Evolutionary conservation across 2,113 vertebrate genomes (phyloP).

Genomic region (Callaeas wilsoni): DNA sequence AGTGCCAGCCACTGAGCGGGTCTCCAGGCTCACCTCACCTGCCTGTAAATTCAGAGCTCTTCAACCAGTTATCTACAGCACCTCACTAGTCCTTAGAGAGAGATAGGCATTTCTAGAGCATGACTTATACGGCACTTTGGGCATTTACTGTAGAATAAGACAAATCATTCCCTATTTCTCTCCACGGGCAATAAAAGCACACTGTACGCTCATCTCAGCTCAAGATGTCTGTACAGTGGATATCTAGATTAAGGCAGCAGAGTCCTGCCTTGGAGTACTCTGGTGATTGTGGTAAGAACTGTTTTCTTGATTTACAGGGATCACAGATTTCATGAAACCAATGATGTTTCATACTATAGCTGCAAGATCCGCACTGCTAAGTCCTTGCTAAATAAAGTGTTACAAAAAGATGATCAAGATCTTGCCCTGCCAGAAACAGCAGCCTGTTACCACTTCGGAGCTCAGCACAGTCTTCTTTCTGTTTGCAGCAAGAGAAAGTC

Average conservation of each 20-base stretch:
- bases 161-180: conserved; percentile 34
- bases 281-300: neutral
- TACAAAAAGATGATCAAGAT: neutral
- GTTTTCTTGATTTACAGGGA: neutral
- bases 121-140: neutral
- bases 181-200: neutral
- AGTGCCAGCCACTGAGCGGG: accelerated
- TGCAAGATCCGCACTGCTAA: neutral
- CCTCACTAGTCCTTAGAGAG: neutral
- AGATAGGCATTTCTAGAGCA: neutral
- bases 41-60: neutral
- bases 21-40: neutral
- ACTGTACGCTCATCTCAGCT: neutral
- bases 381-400: neutral
- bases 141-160: conserved; percentile 19
- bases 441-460: neutral
- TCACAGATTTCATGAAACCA: neutral
- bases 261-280: neutral
- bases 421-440: neutral
- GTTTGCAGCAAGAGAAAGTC: neutral
- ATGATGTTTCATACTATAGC: neutral
- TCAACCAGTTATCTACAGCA: neutral
- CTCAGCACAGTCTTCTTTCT: neutral
- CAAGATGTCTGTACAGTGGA: neutral
- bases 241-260: conserved; percentile 14